Base-by-base conservation (phyloP, 2,797 vertebrate genomes). In the Phylloscopus collybita region DNA sequence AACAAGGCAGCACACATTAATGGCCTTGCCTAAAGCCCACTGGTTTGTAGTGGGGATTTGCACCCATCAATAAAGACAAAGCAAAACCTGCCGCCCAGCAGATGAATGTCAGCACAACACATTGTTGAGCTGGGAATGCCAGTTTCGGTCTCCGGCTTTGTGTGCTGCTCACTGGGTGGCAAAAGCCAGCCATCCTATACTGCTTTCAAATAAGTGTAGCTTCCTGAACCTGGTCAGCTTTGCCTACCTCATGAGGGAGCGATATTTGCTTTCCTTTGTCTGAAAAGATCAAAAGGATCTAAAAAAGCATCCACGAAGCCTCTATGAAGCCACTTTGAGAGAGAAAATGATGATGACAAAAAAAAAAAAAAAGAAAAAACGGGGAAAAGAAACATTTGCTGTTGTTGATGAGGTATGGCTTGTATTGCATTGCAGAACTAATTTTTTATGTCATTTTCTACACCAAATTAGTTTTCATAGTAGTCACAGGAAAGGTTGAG, bases 41-140 rank as follows among this genome's bases (percentile, higher is more conserved):
- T 62, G 93, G 91, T 95, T 95, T 96, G 51, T 89, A 95, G 54
- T 0, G 1, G 64, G 91, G 94, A 95, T 95, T 96, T 96, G 86
- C 60, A 36, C 32, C 73, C 51, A 0, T 93, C 92, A 94, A 81
- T 65, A 56, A 84, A 70, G 74, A 96, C 95, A 94, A 95, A 66
- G 84, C 74, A 72, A 89, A 96, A 94, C 76, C 92, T 79, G 70
- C 62, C 2, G 7, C 66, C 92, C 74, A 40, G 83, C 95, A 95
- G 91, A 81, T 84, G 50, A 92, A 80, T 5, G 66, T 92, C 94
- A 96, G 94, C 92, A 91, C 36, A 92, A 91, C 19, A 4, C 74
- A 91, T 59, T 92, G 80, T 34, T 62, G 74, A 49, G 93, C 86
- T 70, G 78, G 86, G 91, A 93, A 84, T 10, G 2, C 70, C 26